Percentiles rank a stretch among this genome's conserved stretches.
Conservation (phyloP, 2,113 vertebrate species). For the Rana temporaria region DNA sequence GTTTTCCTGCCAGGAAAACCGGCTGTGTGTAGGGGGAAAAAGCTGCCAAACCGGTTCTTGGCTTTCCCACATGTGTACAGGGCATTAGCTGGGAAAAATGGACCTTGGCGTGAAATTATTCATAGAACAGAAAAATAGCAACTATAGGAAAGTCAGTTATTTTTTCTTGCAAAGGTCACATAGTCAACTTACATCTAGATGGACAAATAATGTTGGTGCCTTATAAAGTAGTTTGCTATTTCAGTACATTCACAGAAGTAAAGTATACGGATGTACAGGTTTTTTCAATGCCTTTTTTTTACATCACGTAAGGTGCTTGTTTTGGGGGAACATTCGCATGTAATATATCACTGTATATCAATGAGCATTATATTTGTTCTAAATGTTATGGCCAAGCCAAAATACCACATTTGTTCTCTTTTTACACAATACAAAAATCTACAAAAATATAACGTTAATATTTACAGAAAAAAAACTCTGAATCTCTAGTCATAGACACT, state of each 20-base stretch:
- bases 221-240: not conserved
- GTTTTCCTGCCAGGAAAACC: too few relatives aligned
- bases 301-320: slow-evolving; percentile 39
- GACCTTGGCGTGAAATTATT: too few relatives aligned
- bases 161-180: too few relatives aligned
- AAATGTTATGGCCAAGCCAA: slow-evolving; percentile 60
- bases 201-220: too few relatives aligned
- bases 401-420: slow-evolving; percentile 63
- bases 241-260: not conserved
- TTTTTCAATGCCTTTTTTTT: not conserved
- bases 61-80: too few relatives aligned
- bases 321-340: not conserved
- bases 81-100: too few relatives aligned
- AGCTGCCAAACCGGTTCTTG: too few relatives aligned
- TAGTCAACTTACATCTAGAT: too few relatives aligned
- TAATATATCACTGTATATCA: slow-evolving; percentile 14
- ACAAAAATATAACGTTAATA: slow-evolving; percentile 64
- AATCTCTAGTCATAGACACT: slow-evolving; percentile 59
- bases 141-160: too few relatives aligned
- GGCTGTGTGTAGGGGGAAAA: too few relatives aligned
- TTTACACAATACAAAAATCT: slow-evolving; percentile 73
- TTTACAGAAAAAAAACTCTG: slow-evolving; percentile 68
- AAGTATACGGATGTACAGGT: not conserved
- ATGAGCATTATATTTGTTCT: not conserved
- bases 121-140: too few relatives aligned